A percentile compares a stretch with the other conserved stretches of the same genome.
These are phyloP conservation scores for Columbina picui DNA, from an alignment of 2,113 vertebrate genomes.

Conservation along the genomic window DNA sequence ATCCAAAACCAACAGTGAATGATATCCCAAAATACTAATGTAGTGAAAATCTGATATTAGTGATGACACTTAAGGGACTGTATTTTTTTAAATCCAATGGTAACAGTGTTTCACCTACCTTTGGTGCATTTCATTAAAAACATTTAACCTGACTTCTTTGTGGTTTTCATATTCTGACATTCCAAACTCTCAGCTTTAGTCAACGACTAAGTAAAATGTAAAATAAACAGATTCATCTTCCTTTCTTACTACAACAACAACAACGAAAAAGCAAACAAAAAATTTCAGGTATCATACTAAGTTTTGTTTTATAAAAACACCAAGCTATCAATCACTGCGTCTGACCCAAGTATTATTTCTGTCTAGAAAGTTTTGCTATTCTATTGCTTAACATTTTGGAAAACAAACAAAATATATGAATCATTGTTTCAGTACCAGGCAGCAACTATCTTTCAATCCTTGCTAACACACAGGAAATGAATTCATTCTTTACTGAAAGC, in stretches of 20 bases:
- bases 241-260: not conserved
- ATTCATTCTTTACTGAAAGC: slow-evolving; percentile 58
- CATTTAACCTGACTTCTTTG: not conserved
- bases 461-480: slow-evolving; percentile 44
- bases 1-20: not conserved
- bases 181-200: not conserved
- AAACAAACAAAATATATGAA: slow-evolving; percentile 46
- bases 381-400: slow-evolving; percentile 4
- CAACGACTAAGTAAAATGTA: not conserved
- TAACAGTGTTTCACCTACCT: not conserved
- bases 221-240: not conserved
- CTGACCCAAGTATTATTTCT: not conserved
- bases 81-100: not conserved
- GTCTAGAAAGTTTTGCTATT: not conserved
- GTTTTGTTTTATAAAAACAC: not conserved
- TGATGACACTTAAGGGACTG: not conserved
- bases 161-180: not conserved
- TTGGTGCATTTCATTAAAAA: not conserved
- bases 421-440: not conserved
- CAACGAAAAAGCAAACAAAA: not conserved
- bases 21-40: not conserved
- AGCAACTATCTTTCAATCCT: slow-evolving; percentile 31
- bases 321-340: not conserved
- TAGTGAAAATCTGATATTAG: not conserved
- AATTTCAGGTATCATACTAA: not conserved